These are phyloP conservation scores for Villa cingulata DNA, from an alignment of 2,888 invertebrate species.

Conservation along the genomic window DNA sequence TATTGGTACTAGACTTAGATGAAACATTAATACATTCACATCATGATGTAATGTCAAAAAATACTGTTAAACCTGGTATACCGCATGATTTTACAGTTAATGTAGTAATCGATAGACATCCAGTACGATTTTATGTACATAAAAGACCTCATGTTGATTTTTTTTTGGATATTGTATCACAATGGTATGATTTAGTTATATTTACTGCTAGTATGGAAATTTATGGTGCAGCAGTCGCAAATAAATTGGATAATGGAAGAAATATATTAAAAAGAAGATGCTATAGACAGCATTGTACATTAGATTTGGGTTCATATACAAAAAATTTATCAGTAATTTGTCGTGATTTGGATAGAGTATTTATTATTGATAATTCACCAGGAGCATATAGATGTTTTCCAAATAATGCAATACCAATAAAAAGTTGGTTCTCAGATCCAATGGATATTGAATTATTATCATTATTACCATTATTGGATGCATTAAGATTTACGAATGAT, in stretches of 20 bases:
- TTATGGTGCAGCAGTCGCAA: constrained; percentile 97
- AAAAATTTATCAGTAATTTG: constrained; percentile 97
- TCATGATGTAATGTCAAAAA: constrained; percentile 92
- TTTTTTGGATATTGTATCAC: constrained; percentile 93
- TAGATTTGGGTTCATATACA: constrained; percentile 92
- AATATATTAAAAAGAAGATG: constrained; percentile 86
- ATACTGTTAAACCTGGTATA: constrained; percentile 87
- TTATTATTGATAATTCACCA: constrained; percentile 99
- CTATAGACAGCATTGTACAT: constrained; percentile 95
- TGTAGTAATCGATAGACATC: constrained; percentile 97
- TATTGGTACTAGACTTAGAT: constrained; percentile 92
- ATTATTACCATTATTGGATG: constrained; percentile 94
- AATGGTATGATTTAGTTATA: constrained; percentile 97
- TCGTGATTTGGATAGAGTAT: constrained; percentile 91
- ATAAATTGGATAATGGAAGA: constrained; percentile 90
- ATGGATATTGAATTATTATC: constrained; percentile 92
- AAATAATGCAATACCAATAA: constrained; percentile 99
- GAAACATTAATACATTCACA: constrained; percentile 99
- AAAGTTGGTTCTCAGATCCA: constrained; percentile 99
- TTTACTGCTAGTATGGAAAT: constrained; percentile 99
- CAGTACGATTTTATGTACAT: constrained; percentile 98
- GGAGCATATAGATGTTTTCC: constrained; percentile 96
- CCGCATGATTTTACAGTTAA: constrained; percentile 88
- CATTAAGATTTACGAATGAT: constrained; percentile 90
- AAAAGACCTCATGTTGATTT: constrained; percentile 99